Evolutionary conservation across 2,113 vertebrate genomes (phyloP).

Genomic region (Pygoscelis antarcticus): DNA sequence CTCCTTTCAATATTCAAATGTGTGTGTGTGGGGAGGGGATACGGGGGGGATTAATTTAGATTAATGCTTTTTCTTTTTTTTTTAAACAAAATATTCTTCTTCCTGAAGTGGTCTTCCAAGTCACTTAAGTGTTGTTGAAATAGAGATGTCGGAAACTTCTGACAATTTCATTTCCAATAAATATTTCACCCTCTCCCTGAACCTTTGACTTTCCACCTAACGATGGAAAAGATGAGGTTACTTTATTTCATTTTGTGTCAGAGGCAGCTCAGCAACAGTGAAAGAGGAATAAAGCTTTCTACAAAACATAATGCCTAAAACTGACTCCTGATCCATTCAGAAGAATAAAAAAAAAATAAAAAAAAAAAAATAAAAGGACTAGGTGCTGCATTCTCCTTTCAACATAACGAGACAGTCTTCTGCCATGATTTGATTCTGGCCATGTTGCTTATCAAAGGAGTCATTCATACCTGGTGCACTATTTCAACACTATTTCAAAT

Average conservation of each 20-base stretch:
- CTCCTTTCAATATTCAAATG: background rate
- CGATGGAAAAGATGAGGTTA: background rate
- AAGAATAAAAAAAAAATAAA: background rate
- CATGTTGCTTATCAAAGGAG: background rate
- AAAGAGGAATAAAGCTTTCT: background rate
- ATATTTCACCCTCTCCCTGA: background rate
- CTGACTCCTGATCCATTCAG: background rate
- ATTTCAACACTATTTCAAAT: background rate
- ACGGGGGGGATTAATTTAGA: background rate
- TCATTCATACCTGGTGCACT: background rate
- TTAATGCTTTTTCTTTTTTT: background rate
- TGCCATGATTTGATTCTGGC: background rate
- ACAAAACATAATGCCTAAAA: background rate
- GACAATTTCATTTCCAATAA: background rate
- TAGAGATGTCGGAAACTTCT: background rate
- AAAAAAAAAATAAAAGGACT: background rate
- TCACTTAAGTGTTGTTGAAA: background rate
- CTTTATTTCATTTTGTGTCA: background rate
- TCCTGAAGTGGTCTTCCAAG: background rate
- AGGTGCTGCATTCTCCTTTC: background rate
- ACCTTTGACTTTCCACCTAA: background rate
- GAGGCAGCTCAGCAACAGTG: background rate
- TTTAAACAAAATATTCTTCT: background rate
- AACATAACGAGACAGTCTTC: background rate
- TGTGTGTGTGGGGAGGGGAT: fast-evolving